These are phyloP conservation scores for Danionella cerebrum DNA, from an alignment of 2,113 vertebrate genomes.

Conservation along the genomic window DNA sequence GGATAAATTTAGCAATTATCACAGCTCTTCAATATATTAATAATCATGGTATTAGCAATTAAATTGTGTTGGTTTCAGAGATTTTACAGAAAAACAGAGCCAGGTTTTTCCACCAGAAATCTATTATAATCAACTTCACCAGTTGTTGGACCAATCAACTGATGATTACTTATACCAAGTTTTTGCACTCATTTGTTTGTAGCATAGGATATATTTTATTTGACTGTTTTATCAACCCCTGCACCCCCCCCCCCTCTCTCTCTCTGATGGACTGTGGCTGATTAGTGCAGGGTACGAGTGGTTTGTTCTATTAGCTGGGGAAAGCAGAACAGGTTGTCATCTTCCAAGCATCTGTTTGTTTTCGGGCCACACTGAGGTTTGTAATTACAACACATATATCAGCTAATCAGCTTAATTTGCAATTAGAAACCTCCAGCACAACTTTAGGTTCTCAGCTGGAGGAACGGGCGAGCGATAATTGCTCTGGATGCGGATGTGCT, in stretches of 20 bases:
- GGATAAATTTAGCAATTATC: too few relatives aligned
- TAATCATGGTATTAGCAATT: too few relatives aligned
- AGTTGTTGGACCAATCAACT: too few relatives aligned
- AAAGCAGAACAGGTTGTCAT: conserved; percentile 18
- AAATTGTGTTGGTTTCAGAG: too few relatives aligned
- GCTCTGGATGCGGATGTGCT: background rate
- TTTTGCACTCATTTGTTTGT: background rate
- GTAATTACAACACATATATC: conserved; percentile 30
- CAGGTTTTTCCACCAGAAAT: too few relatives aligned
- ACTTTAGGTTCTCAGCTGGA: conserved; percentile 16
- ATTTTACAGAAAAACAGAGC: too few relatives aligned
- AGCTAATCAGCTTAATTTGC: conserved; percentile 28
- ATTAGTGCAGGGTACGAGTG: conserved; percentile 45
- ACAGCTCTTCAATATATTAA: too few relatives aligned
- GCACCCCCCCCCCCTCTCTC: background rate
- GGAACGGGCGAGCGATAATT: conserved; percentile 19
- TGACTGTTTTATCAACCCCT: too few relatives aligned
- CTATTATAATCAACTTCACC: too few relatives aligned
- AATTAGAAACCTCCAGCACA: conserved; percentile 26
- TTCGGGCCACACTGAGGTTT: conserved; percentile 16
- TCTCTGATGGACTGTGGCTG: conserved; percentile 44
- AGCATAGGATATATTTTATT: too few relatives aligned
- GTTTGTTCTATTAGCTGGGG: background rate
- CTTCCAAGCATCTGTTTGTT: conserved; percentile 32
- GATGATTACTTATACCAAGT: too few relatives aligned